Evolutionary conservation across 2,888 invertebrate species (phyloP).

Genomic region (Julus scandinavius): DNA sequence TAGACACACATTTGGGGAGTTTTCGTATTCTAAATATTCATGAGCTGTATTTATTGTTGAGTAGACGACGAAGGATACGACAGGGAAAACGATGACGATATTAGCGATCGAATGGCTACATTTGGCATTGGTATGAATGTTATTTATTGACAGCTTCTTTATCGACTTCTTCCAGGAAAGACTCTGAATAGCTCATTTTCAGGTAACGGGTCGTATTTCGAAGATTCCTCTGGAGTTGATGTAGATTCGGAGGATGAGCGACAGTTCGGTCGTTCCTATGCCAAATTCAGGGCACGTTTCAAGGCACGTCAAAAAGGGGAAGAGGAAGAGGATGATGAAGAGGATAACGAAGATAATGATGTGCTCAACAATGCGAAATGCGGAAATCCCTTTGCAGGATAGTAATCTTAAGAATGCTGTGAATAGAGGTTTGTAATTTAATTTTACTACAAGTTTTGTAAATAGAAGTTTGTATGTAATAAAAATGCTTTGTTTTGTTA

Average conservation of each 20-base stretch:
- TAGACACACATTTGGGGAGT: neutral
- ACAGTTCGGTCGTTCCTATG: neutral
- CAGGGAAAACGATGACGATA: neutral
- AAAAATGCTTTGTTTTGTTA: no score
- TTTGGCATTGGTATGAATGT: neutral
- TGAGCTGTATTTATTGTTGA: neutral
- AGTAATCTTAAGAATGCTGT: neutral
- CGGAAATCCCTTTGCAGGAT: constrained; percentile 27
- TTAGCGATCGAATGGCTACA: neutral
- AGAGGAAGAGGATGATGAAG: constrained; percentile 3
- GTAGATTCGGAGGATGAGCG: constrained; percentile 27
- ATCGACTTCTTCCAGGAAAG: neutral
- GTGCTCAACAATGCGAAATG: neutral
- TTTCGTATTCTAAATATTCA: neutral
- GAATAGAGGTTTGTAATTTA: neutral
- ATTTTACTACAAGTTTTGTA: neutral
- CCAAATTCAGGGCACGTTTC: neutral
- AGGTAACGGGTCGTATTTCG: neutral
- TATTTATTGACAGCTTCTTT: neutral
- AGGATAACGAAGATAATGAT: neutral
- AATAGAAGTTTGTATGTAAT: neutral
- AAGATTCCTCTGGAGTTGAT: neutral
- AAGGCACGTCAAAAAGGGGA: neutral
- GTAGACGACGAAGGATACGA: constrained; percentile 8
- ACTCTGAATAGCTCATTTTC: neutral